These are phyloP conservation scores for Astreopora myriophthalma DNA, from an alignment of 64 coral and sea anemone species.

Conservation along the genomic window DNA sequence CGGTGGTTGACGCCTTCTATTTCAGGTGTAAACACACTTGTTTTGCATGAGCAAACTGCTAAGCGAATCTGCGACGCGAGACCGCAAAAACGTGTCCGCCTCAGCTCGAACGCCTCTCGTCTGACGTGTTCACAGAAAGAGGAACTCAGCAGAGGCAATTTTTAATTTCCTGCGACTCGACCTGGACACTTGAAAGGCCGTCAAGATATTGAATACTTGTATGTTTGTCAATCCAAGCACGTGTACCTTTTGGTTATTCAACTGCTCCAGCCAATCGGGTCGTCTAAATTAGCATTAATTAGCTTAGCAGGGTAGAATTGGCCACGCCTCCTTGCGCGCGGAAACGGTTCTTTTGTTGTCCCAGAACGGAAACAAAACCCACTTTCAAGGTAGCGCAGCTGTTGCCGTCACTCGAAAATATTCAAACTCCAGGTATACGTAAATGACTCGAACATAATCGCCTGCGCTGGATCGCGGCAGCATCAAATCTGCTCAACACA, in stretches of 20 bases:
- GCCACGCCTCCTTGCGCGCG: constrained; percentile 34
- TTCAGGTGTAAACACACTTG: constrained; percentile 25
- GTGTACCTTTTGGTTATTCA: constrained; percentile 49
- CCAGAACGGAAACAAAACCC: constrained; percentile 55
- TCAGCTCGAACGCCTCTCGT: background rate
- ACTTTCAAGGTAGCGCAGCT: constrained; percentile 28
- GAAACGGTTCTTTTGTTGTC: constrained; percentile 60
- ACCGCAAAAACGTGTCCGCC: background rate
- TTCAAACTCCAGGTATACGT: constrained; percentile 19
- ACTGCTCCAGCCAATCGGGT: constrained; percentile 1
- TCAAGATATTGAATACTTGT: background rate
- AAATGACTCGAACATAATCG: constrained; percentile 26
- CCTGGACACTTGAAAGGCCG: constrained; percentile 21
- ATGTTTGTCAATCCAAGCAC: constrained; percentile 36
- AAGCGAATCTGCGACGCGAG: background rate
- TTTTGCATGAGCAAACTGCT: constrained; percentile 18
- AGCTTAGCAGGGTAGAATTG: constrained; percentile 6
- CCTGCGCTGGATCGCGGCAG: constrained; percentile 32
- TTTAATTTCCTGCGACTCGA: background rate
- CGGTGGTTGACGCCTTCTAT: background rate
- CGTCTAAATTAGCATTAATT: constrained; percentile 42
- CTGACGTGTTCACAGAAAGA: background rate
- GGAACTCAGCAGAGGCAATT: constrained; percentile 14
- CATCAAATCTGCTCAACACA: background rate
- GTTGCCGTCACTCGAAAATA: constrained; percentile 45